Base-by-base conservation (phyloP, 2,888 invertebrate genomes). In the Thelaira solivaga region DNA sequence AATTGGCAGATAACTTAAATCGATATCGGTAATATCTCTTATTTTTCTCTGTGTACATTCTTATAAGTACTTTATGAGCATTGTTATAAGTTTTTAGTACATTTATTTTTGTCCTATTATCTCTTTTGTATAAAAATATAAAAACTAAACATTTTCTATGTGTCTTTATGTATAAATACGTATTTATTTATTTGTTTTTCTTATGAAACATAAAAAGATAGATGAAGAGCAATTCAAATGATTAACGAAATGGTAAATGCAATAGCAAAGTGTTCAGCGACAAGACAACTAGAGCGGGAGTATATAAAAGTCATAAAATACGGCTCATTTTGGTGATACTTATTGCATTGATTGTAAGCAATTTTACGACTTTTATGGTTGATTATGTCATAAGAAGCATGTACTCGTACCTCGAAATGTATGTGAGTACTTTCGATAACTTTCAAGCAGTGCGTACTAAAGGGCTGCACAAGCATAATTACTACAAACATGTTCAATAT, bases 91-190 rank as follows among this genome's bases (percentile, higher is more conserved):
- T 41, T 31, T 20, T 34, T n/a, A n/a, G n/a, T n/a, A n/a, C n/a
- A n/a, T 36, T 45, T 51, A 22, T 55, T 55, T 36, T 13, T 55
- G 24, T 31, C 61, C 41, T 65, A 61, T 61, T 69, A 71, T 71
- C 72, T n/a, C n/a, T 76, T 72, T 69, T 76, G 69, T 74, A 74
- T 61, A 79, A 76, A 76, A 76, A 79, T 79, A 79, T 79, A 71
- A 79, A 67, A 80, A 47, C 69, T 57, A 61, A 73, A 67, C 62
- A 78, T 57, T 74, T 76, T 77, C 53, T 24, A 67, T 57, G 53
- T 71, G 55, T 24, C 26, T 5, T 13, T 1, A 55, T 43, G n/a
- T 24, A 41, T 1, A 39, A 39, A 61, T 62, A 57, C 49, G n/a
- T n/a, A n/a, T n/a, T n/a, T 57, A 62, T 67, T 64, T 61, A 51